Base-by-base conservation (phyloP, 2,888 invertebrate species). In the Drosophila barbarae region DNA sequence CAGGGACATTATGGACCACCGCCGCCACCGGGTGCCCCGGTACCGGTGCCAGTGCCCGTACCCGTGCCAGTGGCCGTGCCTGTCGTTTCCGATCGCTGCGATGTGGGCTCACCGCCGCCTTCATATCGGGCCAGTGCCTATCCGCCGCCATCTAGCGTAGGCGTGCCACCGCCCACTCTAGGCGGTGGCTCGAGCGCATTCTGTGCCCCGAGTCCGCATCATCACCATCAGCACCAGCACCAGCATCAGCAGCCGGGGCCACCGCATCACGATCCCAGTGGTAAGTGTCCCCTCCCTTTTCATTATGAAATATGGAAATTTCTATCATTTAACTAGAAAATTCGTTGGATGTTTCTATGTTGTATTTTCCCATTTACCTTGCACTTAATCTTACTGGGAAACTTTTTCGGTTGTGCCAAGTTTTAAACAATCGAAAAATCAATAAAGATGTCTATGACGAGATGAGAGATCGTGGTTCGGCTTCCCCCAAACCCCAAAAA, bases 141-240 rank as follows among this genome's bases (percentile, higher is more conserved):
- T 72, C 73, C 81, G 30, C 72, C 83, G 15, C 61, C 69, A 9
- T 57, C 68, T 6, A 67, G 78, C 3, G 69, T 68, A 2, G 79
- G 76, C 12, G 53, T 61, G 44, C 71, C 70, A 1, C 76, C 83
- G 15, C 88, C 88, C 35, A 84, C 88, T 23, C 70, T 87, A 61
- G 88, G 88, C 42, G 82, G 87, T 28, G 88, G 87, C 5, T 84
- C 89, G 12, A 89, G 89, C 71, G 90, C 90, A 35, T 90, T 90
- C 61, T 89, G 89, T 84, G 87, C 89, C 15, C 89, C 90, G 36
- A 89, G 87, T 71, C 76, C 84, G 15, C 85, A 87, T 70, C 86
- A 87, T 66, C 88, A 88, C 39, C 88, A 88, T 23, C 87, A 86
- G n/a, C 87, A 84, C 13, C 84, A 83, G 10, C 78, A 75, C 6